A percentile compares a stretch with the other conserved stretches of the same genome.
Conservation (phyloP, 2,797 vertebrate genomes). For the Pogoniulus pusillus region DNA sequence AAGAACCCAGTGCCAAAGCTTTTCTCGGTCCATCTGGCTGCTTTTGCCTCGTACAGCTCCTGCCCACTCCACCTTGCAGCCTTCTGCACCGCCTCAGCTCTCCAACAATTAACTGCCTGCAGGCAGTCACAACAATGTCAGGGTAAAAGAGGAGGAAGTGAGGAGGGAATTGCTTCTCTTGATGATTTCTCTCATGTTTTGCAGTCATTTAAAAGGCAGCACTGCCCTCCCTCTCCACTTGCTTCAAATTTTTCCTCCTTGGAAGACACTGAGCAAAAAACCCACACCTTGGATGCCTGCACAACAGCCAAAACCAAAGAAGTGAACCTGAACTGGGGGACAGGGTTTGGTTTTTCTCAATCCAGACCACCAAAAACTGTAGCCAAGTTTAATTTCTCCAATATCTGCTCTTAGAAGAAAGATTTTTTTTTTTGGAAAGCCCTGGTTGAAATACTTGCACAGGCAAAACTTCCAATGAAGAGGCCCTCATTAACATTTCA, state of each 20-base stretch:
- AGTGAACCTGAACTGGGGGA: not conserved
- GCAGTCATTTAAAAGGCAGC: not conserved
- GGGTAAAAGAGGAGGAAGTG: not conserved
- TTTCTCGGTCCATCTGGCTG: not conserved
- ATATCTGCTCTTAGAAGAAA: not conserved
- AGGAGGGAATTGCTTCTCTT: not conserved
- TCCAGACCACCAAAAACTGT: not conserved
- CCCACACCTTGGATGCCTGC: not conserved
- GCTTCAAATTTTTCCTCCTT: not conserved
- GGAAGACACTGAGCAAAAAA: not conserved
- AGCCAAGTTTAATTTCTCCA: not conserved
- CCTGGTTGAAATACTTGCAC: rapidly evolving
- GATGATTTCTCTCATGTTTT: not conserved
- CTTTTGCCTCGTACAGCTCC: not conserved
- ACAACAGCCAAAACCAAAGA: not conserved
- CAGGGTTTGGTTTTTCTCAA: not conserved
- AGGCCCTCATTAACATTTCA: not conserved
- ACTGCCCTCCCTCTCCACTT: not conserved
- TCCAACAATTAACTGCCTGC: not conserved
- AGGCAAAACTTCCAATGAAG: not conserved
- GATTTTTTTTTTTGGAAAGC: not conserved
- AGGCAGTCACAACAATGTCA: not conserved
- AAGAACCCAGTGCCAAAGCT: rapidly evolving
- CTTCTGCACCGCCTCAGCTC: rapidly evolving
- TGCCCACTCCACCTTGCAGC: not conserved